Base-by-base conservation (phyloP, 2,113 vertebrate species). In the Camelus bactrianus region DNA sequence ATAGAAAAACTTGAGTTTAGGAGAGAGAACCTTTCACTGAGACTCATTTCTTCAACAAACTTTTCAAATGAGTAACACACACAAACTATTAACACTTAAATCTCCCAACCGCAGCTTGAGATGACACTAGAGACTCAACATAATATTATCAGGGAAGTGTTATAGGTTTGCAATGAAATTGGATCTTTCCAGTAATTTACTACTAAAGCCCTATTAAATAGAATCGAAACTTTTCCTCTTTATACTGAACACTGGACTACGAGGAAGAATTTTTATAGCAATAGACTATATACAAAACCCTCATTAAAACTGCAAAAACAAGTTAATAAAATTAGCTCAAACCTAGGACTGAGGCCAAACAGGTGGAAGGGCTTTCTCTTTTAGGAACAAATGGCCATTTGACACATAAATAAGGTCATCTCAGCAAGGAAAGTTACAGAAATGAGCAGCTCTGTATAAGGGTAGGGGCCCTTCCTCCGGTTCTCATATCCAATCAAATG, bases 271-370 rank as follows among this genome's bases (percentile, higher is more conserved):
- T 95, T 75, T 84, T 67, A 80, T 28, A 88, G 14, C 15, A 94
- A 24, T 83, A 97, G 26, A 79, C n/a, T 83, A 52, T 35, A 54
- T 82, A 56, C n/a, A 17, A 87, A 94, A 65, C 0, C 24, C 13
- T 96, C 17, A 94, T n/a, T 95, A 94, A 95, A 70, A 86, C 30
- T 91, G 7, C 64, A 94, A 95, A 91, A 95, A 17, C 14, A 90
- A 94, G 35, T 92, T 84, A 96, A 92, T 76, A 93, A 91, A 89
- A 91, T 95, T 67, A 91, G 42, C 30, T 86, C 35, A 48, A 95
- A 89, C 17, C 62, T 75, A 65, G 60, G 54, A 70, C 62, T 65
- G 30, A 94, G n/a, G 8, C 95, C 56, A 83, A 14, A 84, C 46
- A 46, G 20, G 24, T 32, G 38, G 17, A 87, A 19, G 84, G 4